These are phyloP conservation scores for Archaeoteleia sp. DNA, from an alignment of 2,888 invertebrate genomes.

Conservation along the genomic window DNA sequence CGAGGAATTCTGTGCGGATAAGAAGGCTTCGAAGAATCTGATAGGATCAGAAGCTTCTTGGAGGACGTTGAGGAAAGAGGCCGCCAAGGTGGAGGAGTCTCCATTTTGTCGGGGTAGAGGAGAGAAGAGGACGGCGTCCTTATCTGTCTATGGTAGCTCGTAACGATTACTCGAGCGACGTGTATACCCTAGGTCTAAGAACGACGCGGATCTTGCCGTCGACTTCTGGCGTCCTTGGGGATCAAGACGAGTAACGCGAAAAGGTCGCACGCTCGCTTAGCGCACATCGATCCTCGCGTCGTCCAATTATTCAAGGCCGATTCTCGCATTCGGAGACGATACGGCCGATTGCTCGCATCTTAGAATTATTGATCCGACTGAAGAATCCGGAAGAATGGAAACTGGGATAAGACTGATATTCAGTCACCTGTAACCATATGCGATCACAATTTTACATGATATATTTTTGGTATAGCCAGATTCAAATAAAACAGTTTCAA, in stretches of 20 bases:
- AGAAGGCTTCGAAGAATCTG: constrained; percentile 63
- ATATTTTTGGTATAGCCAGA: no score
- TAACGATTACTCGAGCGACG: constrained; percentile 67
- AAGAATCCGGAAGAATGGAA: constrained; percentile 4
- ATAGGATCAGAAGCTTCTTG: constrained; percentile 59
- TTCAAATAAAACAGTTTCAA: no score
- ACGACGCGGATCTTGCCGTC: constrained; percentile 44
- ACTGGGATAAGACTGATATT: no score
- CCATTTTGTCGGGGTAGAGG: constrained; percentile 47
- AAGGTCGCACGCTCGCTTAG: constrained; percentile 57
- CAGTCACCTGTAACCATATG: no score
- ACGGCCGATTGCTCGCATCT: constrained; percentile 44
- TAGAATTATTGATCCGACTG: constrained; percentile 28
- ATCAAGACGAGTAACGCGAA: constrained; percentile 48
- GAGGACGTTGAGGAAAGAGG: constrained; percentile 43
- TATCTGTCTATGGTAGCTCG: constrained; percentile 65
- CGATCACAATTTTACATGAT: background rate
- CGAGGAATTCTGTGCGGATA: constrained; percentile 62
- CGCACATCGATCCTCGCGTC: constrained; percentile 55
- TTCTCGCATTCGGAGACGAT: constrained; percentile 43
- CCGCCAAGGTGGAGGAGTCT: constrained; percentile 39
- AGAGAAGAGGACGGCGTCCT: constrained; percentile 57
- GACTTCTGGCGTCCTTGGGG: constrained; percentile 47
- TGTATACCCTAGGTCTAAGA: constrained; percentile 57
- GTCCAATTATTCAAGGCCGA: constrained; percentile 57